These are phyloP conservation scores for Gallinago stenura DNA, from an alignment of 2,797 vertebrate species.

Conservation along the genomic window DNA sequence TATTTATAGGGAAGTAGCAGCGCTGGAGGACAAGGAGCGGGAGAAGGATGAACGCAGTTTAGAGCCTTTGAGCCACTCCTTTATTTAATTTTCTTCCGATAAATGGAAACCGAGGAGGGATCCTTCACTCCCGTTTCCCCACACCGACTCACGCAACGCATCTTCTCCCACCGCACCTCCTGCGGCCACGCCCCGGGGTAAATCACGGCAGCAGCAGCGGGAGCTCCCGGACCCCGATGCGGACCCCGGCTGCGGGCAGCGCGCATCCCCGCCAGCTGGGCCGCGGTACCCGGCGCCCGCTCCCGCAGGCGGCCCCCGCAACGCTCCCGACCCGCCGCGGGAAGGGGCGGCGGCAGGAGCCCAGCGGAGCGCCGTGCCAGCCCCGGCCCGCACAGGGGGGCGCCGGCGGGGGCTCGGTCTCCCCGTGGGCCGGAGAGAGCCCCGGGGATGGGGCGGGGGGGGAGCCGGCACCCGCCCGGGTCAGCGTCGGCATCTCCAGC, in stretches of 20 bases:
- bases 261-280: neutral
- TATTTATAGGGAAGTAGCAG: conserved; percentile 22
- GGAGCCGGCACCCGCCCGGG: too few relatives aligned
- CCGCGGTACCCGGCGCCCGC: neutral
- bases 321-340: neutral
- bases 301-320: neutral
- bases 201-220: too few relatives aligned
- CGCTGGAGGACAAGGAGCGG: neutral
- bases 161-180: neutral
- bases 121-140: neutral
- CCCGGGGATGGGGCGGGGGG: too few relatives aligned
- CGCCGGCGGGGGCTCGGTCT: neutral
- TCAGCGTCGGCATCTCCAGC: too few relatives aligned
- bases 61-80: neutral
- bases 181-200: conserved; percentile 39
- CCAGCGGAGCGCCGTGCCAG: too few relatives aligned
- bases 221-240: neutral
- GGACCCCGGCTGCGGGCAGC: neutral
- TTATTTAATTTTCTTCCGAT: neutral
- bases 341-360: neutral
- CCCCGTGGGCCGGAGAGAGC: too few relatives aligned
- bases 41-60: neutral
- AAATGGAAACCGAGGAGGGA: neutral
- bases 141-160: neutral
- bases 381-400: neutral